Conservation (phyloP, 2,113 vertebrate genomes). For the Sapajus apella region DNA sequence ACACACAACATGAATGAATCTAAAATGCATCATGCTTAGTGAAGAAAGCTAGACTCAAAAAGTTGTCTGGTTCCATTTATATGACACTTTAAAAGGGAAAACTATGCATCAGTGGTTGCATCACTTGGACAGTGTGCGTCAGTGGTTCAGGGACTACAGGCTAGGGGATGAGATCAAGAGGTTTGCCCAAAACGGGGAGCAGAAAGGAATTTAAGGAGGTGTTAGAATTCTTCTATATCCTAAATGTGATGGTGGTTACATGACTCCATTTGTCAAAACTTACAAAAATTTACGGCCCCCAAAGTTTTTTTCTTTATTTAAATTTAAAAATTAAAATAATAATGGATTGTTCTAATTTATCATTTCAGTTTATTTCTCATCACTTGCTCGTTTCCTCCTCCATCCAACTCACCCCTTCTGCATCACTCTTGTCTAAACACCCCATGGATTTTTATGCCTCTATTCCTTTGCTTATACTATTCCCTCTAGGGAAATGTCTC, state of each 20-base stretch:
- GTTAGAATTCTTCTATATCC: neutral
- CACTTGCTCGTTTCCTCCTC: neutral
- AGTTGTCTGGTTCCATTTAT: neutral
- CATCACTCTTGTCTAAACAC: neutral
- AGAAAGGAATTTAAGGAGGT: neutral
- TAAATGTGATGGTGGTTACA: no score
- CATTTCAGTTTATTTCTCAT: neutral
- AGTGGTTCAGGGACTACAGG: neutral
- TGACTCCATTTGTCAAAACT: neutral
- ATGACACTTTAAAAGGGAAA: neutral
- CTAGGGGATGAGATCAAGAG: neutral
- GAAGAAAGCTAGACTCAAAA: neutral
- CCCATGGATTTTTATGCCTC: neutral
- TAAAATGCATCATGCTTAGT: neutral
- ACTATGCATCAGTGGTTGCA: no score
- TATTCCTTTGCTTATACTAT: neutral
- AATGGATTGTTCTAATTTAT: neutral
- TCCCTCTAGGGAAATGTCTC: neutral
- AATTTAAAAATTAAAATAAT: neutral
- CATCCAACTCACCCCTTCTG: neutral
- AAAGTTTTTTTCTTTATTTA: neutral
- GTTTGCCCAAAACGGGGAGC: neutral
- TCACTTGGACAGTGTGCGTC: neutral
- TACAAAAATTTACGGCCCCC: neutral
- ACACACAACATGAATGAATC: neutral